Percentiles rank a stretch among this genome's conserved stretches.
These are phyloP conservation scores for Tipula unca DNA, from an alignment of 2,888 invertebrate species.

Conservation along the genomic window DNA sequence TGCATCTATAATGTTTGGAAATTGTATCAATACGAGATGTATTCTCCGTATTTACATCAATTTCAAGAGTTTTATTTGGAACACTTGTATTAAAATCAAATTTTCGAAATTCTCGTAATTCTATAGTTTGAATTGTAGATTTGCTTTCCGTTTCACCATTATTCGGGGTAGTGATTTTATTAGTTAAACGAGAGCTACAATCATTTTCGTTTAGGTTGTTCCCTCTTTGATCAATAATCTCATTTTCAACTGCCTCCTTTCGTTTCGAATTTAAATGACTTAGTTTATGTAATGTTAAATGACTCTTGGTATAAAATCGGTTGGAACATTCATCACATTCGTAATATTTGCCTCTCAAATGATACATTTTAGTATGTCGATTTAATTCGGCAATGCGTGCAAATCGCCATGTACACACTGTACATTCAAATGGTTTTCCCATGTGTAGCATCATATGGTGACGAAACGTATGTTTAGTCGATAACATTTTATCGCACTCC, in stretches of 20 bases:
- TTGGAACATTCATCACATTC: not conserved
- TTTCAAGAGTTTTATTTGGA: not conserved
- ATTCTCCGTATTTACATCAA: not conserved
- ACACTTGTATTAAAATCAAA: not conserved
- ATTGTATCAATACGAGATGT: not conserved
- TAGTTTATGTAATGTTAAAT: not conserved
- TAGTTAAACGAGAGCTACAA: not conserved
- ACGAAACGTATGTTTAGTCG: not conserved
- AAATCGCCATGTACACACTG: not conserved
- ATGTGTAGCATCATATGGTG: not conserved
- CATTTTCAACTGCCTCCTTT: not conserved
- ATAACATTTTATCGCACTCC: not conserved
- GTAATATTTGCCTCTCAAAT: not conserved
- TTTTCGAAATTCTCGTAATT: not conserved
- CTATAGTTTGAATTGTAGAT: not conserved
- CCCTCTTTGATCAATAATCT: not conserved
- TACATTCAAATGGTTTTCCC: not conserved
- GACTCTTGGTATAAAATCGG: not conserved
- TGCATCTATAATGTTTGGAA: not conserved
- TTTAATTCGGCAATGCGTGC: not conserved
- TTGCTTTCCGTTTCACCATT: not conserved
- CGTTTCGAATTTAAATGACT: not conserved
- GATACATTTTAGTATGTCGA: not conserved
- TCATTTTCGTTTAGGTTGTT: not conserved
- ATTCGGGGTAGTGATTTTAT: not conserved